A percentile compares a stretch with the other conserved stretches of the same genome.
Evolutionary conservation across 2,113 vertebrate genomes (phyloP).

Genomic region (Terrapene triunguis): DNA sequence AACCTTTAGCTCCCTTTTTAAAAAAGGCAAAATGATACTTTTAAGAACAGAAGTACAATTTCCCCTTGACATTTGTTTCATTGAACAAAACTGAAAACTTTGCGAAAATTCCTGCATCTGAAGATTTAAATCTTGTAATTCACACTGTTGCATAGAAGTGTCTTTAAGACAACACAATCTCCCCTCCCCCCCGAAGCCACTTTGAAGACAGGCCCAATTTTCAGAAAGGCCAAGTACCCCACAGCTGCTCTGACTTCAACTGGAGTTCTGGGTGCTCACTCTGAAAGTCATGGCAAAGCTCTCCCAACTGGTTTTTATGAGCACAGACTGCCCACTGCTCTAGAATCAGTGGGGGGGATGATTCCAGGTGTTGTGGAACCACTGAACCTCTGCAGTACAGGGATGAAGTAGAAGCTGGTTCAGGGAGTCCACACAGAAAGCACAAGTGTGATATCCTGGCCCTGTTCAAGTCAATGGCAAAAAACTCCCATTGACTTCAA

Average conservation of each 20-base stretch:
- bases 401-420: neutral
- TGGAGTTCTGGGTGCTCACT: neutral
- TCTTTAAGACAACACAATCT: neutral
- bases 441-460: neutral
- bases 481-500: neutral
- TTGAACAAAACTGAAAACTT: neutral
- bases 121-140: neutral
- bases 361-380: neutral
- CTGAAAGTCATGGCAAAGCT: neutral
- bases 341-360: neutral
- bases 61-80: neutral
- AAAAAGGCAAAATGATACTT: neutral
- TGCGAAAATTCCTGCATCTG: neutral
- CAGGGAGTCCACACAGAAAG: neutral
- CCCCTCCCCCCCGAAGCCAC: neutral
- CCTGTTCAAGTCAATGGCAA: no score
- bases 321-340: neutral
- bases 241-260: neutral
- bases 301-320: neutral
- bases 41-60: neutral
- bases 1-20: neutral
- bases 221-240: no score
- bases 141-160: neutral
- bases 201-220: neutral
- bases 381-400: neutral